These are phyloP conservation scores for Leptopterna dolabrata DNA, from an alignment of 2,888 invertebrate species.

Conservation along the genomic window DNA sequence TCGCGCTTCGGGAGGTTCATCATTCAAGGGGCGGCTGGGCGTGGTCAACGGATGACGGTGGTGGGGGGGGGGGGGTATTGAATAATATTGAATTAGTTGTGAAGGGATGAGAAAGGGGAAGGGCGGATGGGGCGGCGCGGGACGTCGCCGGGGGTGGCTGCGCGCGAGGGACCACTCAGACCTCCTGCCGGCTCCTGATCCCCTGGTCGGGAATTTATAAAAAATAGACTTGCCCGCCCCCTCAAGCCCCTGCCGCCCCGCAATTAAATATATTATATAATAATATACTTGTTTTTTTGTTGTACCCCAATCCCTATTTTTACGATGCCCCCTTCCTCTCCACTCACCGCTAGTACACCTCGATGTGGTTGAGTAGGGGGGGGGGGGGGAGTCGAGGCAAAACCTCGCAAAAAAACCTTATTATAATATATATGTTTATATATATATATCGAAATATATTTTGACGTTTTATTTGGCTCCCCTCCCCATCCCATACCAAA, in stretches of 20 bases:
- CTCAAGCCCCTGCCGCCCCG: not conserved
- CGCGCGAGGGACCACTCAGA: constrained; percentile 7
- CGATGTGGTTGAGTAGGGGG: too few species aligned
- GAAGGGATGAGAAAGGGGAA: not conserved
- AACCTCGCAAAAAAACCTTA: too few species aligned
- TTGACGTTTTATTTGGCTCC: not conserved
- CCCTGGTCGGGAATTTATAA: constrained; percentile 55
- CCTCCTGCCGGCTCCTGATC: constrained; percentile 48
- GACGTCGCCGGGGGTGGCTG: constrained; percentile 28
- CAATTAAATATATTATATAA: constrained; percentile 54
- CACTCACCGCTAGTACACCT: too few species aligned
- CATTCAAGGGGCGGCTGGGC: constrained; percentile 7
- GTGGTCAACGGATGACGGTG: constrained; percentile 1
- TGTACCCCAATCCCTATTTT: constrained; percentile 29
- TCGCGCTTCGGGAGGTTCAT: not conserved
- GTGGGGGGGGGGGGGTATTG: constrained; percentile 20
- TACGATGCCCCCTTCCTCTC: constrained; percentile 14
- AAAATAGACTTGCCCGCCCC: constrained; percentile 51
- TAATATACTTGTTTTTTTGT: constrained; percentile 22
- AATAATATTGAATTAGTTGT: constrained; percentile 47
- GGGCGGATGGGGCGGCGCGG: not conserved
- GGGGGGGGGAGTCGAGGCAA: not conserved
- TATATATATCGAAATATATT: constrained; percentile 34
- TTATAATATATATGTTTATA: too few species aligned
- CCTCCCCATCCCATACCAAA: not conserved